Evolutionary conservation across 1,140 invertebrate species (phyloP), one percentile per base, ranked within the genome.

Genomic region (Bombus difficillimus): DNA sequence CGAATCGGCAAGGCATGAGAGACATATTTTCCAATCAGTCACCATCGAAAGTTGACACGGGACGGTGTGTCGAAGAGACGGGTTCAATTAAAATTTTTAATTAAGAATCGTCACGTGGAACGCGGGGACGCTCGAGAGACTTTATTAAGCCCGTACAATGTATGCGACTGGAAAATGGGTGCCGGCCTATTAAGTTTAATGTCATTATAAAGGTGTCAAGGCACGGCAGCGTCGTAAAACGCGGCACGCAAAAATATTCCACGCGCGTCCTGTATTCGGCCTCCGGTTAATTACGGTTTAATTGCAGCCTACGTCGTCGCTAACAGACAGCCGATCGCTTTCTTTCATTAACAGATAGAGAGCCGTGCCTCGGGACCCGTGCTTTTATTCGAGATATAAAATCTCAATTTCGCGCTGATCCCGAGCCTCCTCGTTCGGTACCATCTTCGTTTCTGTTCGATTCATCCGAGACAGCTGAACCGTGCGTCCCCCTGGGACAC

Each of bases 201-300:
- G 85, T 72, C 68, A 83, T 83, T 83, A 86, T 72, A 69, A 78
- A 86, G 66, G 68, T 83, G 85, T 83, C 85, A 86, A 47, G 84
- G 79, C 69, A 43, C 53, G 41, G 39, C 64, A 18, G 37, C 15
- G 4, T 57, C 74, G 68, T 62, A 85, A 72, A 85, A 80, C 68
- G 41, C 15, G 37, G 32, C 32, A 47, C 13, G 62, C 15, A 53
- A 77, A 83, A 83, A 86, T 83, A 86, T 86, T 83, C 81, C 73
- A 47, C 81, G 41, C 66, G 74, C 73, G 43, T 73, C 39, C n/a
- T 68, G 73, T 66, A 79, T 72, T 85, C 59, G 71, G 62, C 78
- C 73, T 34, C 83, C 39, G 37, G 22, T 79, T 87, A 87, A 87
- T 87, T 85, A 76, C 77, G 28, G 28, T 85, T 85, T 87, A 87